Conservation (phyloP, 1,140 invertebrate species). For the Metopolophium dirhodum region DNA sequence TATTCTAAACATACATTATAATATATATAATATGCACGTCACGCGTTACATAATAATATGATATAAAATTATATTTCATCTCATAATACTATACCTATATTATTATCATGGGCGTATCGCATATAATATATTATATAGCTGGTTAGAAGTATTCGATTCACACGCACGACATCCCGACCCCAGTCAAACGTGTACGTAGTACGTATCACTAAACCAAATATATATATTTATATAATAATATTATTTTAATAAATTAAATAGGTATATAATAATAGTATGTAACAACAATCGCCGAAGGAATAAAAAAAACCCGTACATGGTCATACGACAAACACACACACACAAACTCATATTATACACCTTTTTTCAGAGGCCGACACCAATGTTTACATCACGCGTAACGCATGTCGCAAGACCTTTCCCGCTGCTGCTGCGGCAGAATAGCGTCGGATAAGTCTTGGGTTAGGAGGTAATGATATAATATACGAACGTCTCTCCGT, state of each 20-base stretch:
- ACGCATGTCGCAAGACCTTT: slow-evolving; percentile 23
- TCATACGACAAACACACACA: neutral
- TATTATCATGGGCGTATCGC: neutral
- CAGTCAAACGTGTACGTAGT: neutral
- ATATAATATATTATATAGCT: neutral
- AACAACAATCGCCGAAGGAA: neutral
- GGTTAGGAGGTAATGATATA: neutral
- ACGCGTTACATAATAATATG: neutral
- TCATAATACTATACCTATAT: neutral
- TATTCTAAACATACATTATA: neutral
- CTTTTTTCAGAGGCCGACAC: neutral
- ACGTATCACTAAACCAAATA: neutral
- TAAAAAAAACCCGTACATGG: slow-evolving; percentile 19
- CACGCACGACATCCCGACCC: neutral
- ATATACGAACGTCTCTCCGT: neutral
- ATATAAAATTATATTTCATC: neutral
- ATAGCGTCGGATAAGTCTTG: neutral
- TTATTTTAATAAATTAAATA: neutral
- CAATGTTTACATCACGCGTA: neutral
- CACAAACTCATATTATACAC: neutral
- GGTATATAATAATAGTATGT: neutral
- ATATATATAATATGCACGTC: neutral
- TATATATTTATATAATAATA: neutral
- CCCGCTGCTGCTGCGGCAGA: neutral
- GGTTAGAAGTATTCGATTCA: neutral